Conservation (phyloP, 2,113 vertebrate species). For the Reinhardtius hippoglossoides region DNA sequence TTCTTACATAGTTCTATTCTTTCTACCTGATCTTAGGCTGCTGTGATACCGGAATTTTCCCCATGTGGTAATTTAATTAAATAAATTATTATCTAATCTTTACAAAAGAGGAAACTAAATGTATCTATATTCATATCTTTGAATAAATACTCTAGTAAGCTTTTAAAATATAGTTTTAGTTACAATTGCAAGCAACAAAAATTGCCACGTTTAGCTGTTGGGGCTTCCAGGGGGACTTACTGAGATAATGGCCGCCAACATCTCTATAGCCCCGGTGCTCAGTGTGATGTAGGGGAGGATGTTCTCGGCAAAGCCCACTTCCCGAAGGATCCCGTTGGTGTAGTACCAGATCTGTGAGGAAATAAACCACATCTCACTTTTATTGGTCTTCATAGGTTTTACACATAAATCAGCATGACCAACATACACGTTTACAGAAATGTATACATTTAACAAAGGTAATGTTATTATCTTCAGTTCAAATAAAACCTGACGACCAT, state of each 20-base stretch:
- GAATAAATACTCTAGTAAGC: too few relatives aligned
- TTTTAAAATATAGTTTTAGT: too few relatives aligned
- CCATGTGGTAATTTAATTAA: too few relatives aligned
- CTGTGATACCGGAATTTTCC: too few relatives aligned
- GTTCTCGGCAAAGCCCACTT: constrained; percentile 83
- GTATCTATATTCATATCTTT: too few relatives aligned
- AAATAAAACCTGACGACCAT: too few relatives aligned
- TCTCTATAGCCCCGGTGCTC: constrained; percentile 90
- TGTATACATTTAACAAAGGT: not conserved
- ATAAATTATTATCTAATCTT: too few relatives aligned
- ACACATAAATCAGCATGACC: not conserved
- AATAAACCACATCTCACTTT: not conserved
- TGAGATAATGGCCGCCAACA: constrained; percentile 88
- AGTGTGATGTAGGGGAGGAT: constrained; percentile 91
- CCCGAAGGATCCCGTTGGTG: constrained; percentile 90
- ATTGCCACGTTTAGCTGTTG: not conserved
- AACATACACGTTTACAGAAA: not conserved
- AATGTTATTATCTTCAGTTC: too few relatives aligned
- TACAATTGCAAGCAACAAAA: not conserved
- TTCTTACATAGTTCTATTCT: too few relatives aligned
- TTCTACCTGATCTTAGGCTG: too few relatives aligned
- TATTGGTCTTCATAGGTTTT: not conserved
- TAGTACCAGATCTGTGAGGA: constrained; percentile 94
- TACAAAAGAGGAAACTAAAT: too few relatives aligned
- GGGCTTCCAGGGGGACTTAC: constrained; percentile 80